Evolutionary conservation across 2,888 invertebrate genomes (phyloP).

Genomic region (Synergus laeviventris): DNA sequence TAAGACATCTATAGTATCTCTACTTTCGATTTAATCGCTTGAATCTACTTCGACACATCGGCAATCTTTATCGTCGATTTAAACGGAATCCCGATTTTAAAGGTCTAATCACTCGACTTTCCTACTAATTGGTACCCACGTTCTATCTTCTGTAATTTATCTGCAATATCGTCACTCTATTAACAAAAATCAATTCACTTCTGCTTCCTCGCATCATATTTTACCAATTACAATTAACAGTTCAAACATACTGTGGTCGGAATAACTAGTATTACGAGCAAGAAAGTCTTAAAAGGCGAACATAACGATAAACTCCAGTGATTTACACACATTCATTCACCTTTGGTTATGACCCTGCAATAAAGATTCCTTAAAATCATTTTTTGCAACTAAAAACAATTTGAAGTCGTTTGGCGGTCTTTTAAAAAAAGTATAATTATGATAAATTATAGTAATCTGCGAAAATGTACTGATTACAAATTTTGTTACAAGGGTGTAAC

Average conservation of each 20-base stretch:
- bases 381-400: background rate
- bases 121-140: slow-evolving; percentile 34
- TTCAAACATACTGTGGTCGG: background rate
- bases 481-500: background rate
- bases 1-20: slow-evolving; percentile 31
- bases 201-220: background rate
- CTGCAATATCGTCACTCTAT: background rate
- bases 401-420: background rate
- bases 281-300: background rate
- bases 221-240: background rate
- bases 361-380: background rate
- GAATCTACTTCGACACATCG: slow-evolving; percentile 5
- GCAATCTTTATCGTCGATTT: slow-evolving; percentile 24
- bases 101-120: slow-evolving; percentile 27
- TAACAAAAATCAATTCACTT: slow-evolving; percentile 20
- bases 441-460: background rate
- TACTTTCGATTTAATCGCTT: slow-evolving; percentile 36
- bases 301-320: background rate
- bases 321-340: slow-evolving; percentile 1
- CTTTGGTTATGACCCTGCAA: background rate
- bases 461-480: background rate
- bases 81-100: slow-evolving; percentile 20
- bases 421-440: background rate
- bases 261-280: background rate
- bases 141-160: slow-evolving; percentile 12